These are phyloP conservation scores for Pogonognathellus flavescens DNA, from an alignment of 1,140 invertebrate species.

Conservation along the genomic window DNA sequence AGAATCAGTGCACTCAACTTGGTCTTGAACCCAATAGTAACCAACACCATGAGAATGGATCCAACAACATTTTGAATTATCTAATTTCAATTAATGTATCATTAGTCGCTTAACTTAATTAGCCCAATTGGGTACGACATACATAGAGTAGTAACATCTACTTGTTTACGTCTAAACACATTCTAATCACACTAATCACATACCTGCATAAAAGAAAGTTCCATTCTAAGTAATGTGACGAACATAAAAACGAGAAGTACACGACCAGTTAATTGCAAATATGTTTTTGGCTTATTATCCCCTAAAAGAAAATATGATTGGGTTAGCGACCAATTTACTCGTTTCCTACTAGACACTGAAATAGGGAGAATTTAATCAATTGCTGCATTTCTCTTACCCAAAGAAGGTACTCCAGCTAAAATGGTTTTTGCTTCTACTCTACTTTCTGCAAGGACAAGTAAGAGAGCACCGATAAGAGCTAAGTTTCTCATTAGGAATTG, in stretches of 20 bases:
- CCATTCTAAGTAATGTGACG: constrained; percentile 93
- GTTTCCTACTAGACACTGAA: too few relatives aligned
- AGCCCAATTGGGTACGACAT: neutral
- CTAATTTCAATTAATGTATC: constrained; percentile 73
- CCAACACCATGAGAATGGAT: constrained; percentile 93
- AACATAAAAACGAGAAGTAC: constrained; percentile 99
- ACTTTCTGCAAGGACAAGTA: constrained; percentile 95
- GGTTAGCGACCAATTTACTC: too few relatives aligned
- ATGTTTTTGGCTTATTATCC: constrained; percentile 98
- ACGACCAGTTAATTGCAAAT: constrained; percentile 95
- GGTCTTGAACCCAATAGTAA: constrained; percentile 98
- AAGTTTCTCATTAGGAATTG: constrained; percentile 96
- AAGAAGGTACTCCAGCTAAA: constrained; percentile 97
- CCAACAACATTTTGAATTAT: constrained; percentile 92
- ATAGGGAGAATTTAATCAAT: too few relatives aligned
- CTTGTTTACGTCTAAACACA: neutral
- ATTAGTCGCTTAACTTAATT: neutral
- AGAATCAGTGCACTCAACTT: constrained; percentile 96
- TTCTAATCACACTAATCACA: constrained; percentile 68
- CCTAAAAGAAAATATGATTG: constrained; percentile 69
- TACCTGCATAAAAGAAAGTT: constrained; percentile 90
- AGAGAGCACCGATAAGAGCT: constrained; percentile 93
- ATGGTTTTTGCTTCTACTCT: constrained; percentile 91
- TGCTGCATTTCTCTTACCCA: constrained; percentile 77
- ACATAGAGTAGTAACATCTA: constrained; percentile 32